phyloP scores from a whole-genome alignment of 2,113 vertebrate species.

The Petrocephalus zakoni region DNA sequence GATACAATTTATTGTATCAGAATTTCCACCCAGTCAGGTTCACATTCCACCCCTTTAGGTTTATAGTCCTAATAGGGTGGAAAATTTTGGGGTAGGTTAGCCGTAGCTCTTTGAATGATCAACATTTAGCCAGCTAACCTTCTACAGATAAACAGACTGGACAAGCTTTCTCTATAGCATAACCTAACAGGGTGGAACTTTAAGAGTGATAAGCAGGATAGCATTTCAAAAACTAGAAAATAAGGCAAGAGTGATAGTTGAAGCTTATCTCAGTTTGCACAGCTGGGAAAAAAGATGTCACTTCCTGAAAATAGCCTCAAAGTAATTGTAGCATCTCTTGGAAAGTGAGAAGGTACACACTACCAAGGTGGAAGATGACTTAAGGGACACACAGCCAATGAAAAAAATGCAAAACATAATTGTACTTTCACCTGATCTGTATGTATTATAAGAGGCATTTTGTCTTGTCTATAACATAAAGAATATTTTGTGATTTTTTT shows the following conservation, averaged over 20 bases:
- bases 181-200: background rate
- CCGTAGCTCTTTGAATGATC: too few relatives aligned
- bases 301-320: background rate
- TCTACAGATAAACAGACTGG: too few relatives aligned
- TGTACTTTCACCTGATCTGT: background rate
- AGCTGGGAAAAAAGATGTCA: background rate
- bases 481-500: background rate
- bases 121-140: too few relatives aligned
- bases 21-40: too few relatives aligned
- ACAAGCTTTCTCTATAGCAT: background rate
- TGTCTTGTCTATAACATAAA: background rate
- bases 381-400: background rate
- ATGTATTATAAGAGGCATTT: background rate
- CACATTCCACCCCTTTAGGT: too few relatives aligned
- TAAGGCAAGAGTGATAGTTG: background rate
- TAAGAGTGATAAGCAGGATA: background rate
- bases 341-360: background rate
- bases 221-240: background rate
- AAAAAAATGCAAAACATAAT: background rate
- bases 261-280: background rate
- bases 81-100: too few relatives aligned
- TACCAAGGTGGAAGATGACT: background rate
- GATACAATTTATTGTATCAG: too few relatives aligned
- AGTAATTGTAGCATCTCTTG: background rate
- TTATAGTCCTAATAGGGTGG: too few relatives aligned